Conservation (phyloP, 2,797 vertebrate genomes). For the Eulemur coronatus region DNA sequence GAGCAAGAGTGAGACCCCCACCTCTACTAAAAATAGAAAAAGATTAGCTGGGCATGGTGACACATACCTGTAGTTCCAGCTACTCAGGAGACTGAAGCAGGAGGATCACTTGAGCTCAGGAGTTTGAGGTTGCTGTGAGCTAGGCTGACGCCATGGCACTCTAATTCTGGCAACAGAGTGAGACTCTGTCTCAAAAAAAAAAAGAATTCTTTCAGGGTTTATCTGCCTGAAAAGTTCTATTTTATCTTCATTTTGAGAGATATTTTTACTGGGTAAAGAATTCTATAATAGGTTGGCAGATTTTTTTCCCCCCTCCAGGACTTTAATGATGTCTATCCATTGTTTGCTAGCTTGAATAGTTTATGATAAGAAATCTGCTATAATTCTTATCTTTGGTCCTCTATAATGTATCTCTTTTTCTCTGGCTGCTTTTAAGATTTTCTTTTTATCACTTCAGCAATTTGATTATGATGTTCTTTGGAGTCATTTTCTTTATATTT, state of each 20-base stretch:
- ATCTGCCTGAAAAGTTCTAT: background rate
- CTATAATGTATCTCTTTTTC: background rate
- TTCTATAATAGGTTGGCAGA: background rate
- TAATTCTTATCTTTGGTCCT: background rate
- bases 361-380: background rate
- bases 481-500: background rate
- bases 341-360: background rate
- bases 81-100: too few relatives aligned
- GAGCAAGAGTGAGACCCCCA: too few relatives aligned
- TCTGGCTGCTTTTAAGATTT: background rate
- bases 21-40: too few relatives aligned
- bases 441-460: background rate
- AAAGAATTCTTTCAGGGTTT: background rate
- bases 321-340: background rate
- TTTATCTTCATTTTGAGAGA: slow-evolving; percentile 27
- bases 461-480: background rate
- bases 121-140: too few relatives aligned
- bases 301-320: background rate
- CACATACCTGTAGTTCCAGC: too few relatives aligned
- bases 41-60: too few relatives aligned
- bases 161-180: too few relatives aligned
- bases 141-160: too few relatives aligned
- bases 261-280: background rate
- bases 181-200: too few relatives aligned
- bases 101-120: too few relatives aligned